Evolutionary conservation across 1,140 invertebrate genomes (phyloP).

Genomic region (Ladona fulva): DNA sequence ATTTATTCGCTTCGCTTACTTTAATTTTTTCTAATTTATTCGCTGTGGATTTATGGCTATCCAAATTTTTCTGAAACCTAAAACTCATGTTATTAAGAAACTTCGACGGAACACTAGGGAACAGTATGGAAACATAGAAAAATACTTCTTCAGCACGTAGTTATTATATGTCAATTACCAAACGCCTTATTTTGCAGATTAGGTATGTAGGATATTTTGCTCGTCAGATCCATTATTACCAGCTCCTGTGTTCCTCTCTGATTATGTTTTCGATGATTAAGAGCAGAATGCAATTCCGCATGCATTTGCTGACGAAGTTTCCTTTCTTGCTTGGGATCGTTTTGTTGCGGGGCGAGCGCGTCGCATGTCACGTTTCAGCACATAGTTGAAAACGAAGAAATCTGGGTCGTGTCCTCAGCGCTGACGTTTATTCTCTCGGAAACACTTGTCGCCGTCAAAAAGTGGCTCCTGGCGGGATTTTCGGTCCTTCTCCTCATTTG

Average conservation of each 20-base stretch:
- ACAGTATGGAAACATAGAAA: too few species aligned
- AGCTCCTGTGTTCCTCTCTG: background rate
- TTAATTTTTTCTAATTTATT: too few species aligned
- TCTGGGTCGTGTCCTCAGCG: background rate
- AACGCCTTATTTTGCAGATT: too few species aligned
- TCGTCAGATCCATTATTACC: too few species aligned
- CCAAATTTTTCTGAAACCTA: too few species aligned
- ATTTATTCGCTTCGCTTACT: too few species aligned
- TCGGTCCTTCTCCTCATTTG: background rate
- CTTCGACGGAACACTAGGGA: too few species aligned
- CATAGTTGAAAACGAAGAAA: background rate
- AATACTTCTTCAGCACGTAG: too few species aligned
- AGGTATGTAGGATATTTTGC: too few species aligned
- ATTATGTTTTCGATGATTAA: background rate
- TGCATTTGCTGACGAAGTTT: background rate
- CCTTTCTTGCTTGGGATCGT: background rate
- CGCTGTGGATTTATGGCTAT: too few species aligned
- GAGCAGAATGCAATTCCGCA: background rate
- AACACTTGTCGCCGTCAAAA: conserved; percentile 1
- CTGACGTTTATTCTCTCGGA: conserved; percentile 3
- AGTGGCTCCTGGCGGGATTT: background rate
- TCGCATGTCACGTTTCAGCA: background rate
- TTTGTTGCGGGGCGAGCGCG: background rate
- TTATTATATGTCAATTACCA: too few species aligned
- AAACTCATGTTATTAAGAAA: too few species aligned